phyloP scores from a whole-genome alignment of 2,113 vertebrate genomes.

The Formicarius rufipectus region DNA sequence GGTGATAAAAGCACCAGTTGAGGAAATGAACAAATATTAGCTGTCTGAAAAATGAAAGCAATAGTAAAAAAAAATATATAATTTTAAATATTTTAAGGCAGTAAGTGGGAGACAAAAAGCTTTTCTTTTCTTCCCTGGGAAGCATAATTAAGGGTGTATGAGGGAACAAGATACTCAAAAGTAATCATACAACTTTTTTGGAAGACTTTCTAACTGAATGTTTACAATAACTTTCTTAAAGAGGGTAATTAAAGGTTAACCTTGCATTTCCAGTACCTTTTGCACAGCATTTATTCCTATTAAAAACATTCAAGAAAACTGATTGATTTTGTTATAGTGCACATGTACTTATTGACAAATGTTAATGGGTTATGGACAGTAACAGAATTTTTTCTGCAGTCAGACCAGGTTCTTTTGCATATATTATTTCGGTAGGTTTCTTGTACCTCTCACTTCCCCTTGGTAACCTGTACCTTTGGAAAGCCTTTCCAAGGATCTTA shows the following conservation, averaged over 20 bases:
- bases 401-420: not conserved
- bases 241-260: not conserved
- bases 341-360: not conserved
- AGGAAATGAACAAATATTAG: not conserved
- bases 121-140: not conserved
- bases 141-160: not conserved
- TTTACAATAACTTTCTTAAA: not conserved
- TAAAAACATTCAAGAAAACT: not conserved
- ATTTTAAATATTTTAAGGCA: not conserved
- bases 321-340: accelerated
- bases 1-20: not conserved
- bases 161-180: not conserved
- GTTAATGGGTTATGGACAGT: not conserved
- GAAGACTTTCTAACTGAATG: not conserved
- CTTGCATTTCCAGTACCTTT: not conserved
- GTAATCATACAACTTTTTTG: too few species aligned
- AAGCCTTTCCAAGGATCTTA: not conserved
- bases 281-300: not conserved
- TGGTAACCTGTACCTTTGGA: not conserved
- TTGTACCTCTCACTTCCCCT: not conserved
- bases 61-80: not conserved
- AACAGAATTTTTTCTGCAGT: not conserved
- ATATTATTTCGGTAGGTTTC: not conserved
- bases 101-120: not conserved
- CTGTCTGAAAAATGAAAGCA: not conserved